Evolutionary conservation across 2,888 invertebrate species (phyloP), one percentile per base, ranked within the genome.

Genomic region (Ormyrus nitidulus): DNA sequence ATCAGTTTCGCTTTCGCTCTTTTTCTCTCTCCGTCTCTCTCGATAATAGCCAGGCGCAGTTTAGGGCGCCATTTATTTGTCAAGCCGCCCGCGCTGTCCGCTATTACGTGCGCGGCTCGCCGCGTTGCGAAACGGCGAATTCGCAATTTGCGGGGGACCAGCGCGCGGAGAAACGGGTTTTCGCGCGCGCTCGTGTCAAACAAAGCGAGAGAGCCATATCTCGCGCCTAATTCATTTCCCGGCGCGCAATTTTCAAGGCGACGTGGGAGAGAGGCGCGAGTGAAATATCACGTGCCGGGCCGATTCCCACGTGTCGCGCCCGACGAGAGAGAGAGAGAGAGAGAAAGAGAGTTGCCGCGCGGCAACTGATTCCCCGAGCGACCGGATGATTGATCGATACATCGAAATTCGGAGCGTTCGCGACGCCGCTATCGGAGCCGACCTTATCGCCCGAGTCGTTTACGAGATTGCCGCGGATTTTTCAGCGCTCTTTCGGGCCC

Each of bases 301-400:
- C 65, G 49, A 78, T 62, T 62, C 61, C 69, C 62, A 74, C 74
- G 68, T 69, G 58, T 44, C 11, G 9, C 51, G 49, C 46, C 1
- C 59, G 34, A 48, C 34, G 53, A 34, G 34, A 4, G 34, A 34
- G 34, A 34, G 34, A 6, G 13, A 8, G 19, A 19, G 19, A 19
- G 19, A 19, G 19, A 19, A 19, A 19, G 19, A 68, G 19, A 49
- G 46, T 34, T 11, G 9, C 13, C 56, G 44, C 64, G 19, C 19
- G 10, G 13, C 34, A 13, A 19, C 19, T 70, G 79, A 79, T 75
- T 79, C 79, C 19, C 19, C 19, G 19, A 19, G 19, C 10, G 61
- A 56, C 49, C 44, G 9, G 64, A 11, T 76, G 72, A 80, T 80
- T 65, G 80, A 80, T 80, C 59, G 53, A 69, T 58, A 73, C 69